These are phyloP conservation scores for Pegea sp. DNA, from an alignment of 23 tunicate species.

Conservation along the genomic window DNA sequence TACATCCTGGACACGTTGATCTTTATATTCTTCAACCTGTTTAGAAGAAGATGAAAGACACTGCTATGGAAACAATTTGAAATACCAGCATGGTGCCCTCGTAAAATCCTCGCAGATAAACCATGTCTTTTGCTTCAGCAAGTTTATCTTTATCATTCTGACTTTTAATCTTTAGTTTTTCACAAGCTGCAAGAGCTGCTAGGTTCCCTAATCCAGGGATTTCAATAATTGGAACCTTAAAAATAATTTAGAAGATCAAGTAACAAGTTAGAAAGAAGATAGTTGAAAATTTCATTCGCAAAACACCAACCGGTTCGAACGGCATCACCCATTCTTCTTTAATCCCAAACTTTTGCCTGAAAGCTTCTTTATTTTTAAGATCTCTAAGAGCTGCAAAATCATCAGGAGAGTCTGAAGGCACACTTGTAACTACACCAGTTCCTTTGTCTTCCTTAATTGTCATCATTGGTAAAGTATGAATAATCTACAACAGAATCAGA, in stretches of 20 bases:
- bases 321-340: constrained; percentile 94
- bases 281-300: neutral
- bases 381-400: constrained; percentile 96
- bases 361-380: constrained; percentile 56
- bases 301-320: constrained; percentile 58
- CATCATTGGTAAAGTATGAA: constrained; percentile 93
- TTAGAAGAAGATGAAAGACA: too few relatives aligned
- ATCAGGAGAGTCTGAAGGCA: constrained; percentile 99
- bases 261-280: neutral
- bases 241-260: neutral
- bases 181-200: constrained; percentile 71
- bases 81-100: constrained; percentile 88
- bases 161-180: constrained; percentile 64
- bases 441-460: constrained; percentile 99
- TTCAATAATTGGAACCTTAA: constrained; percentile 79
- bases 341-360: constrained; percentile 58
- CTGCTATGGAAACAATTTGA: neutral
- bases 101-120: constrained; percentile 87
- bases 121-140: constrained; percentile 85
- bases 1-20: constrained; percentile 69
- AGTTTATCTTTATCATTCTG: constrained; percentile 89
- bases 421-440: constrained; percentile 93
- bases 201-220: constrained; percentile 73
- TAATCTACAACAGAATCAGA: constrained; percentile 16
- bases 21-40: constrained; percentile 68